Evolutionary conservation across 2,797 vertebrate species (phyloP).

Genomic region (Chrysocyon brachyurus): DNA sequence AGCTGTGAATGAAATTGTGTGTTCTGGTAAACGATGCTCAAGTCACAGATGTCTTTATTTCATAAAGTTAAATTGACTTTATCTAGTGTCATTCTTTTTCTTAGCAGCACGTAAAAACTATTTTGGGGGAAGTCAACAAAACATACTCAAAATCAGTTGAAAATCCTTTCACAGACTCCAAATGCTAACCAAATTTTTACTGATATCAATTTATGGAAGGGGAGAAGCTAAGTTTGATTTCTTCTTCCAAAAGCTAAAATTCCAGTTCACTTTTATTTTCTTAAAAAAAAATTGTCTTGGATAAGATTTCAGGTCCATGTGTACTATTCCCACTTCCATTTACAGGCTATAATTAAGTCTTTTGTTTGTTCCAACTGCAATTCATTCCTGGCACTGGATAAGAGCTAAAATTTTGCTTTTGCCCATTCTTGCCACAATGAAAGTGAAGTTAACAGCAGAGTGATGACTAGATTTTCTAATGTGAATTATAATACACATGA

Average conservation of each 20-base stretch:
- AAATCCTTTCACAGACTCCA: not conserved
- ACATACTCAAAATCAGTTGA: not conserved
- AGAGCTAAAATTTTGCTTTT: constrained; percentile 55
- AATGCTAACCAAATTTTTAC: not conserved
- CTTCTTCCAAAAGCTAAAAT: constrained; percentile 17
- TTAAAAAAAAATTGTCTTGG: constrained; percentile 28
- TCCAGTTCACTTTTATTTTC: constrained; percentile 31
- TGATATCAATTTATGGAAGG: not conserved
- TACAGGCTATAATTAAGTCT: constrained; percentile 79
- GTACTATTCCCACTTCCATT: constrained; percentile 34
- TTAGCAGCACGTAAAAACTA: not conserved
- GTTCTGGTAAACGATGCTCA: constrained; percentile 4
- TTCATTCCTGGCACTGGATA: constrained; percentile 63
- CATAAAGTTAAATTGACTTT: not conserved
- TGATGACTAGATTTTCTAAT: constrained; percentile 76
- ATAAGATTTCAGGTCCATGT: constrained; percentile 62
- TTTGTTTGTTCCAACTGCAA: constrained; percentile 74
- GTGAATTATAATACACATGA: constrained; percentile 68
- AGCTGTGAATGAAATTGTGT: not conserved
- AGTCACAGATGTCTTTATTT: not conserved
- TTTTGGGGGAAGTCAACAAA: not conserved
- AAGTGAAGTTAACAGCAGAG: constrained; percentile 59
- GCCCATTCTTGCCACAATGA: constrained; percentile 39
- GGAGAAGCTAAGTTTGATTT: constrained; percentile 10
- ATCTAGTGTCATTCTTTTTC: not conserved